Percentiles rank a stretch among this genome's conserved stretches.
These are phyloP conservation scores for Gastrophysa polygoni DNA, from an alignment of 2,888 invertebrate species.

Conservation along the genomic window DNA sequence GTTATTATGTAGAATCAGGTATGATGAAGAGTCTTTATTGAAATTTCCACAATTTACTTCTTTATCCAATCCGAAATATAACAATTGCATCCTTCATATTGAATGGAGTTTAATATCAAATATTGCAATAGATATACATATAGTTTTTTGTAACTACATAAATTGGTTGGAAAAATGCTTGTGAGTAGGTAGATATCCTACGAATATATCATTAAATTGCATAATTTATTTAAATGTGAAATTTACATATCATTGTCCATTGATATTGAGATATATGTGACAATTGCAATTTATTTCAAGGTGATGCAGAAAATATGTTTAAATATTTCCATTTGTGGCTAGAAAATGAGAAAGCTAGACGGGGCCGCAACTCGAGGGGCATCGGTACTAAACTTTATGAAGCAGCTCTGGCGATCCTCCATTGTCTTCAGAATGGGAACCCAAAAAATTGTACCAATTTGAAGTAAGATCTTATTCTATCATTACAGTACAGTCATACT, in stretches of 20 bases:
- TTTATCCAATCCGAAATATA: too few species aligned
- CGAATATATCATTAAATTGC: too few species aligned
- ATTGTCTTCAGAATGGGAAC: conserved; percentile 46
- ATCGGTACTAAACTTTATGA: conserved; percentile 50
- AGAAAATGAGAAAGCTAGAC: conserved; percentile 47
- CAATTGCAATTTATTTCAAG: conserved; percentile 31
- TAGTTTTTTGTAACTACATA: too few species aligned
- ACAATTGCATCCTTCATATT: too few species aligned
- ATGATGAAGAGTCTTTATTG: conserved; percentile 19
- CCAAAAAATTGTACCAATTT: conserved; percentile 48
- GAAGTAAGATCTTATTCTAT: conserved; percentile 48
- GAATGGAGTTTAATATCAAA: too few species aligned
- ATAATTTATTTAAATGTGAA: too few species aligned
- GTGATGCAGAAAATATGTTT: conserved; percentile 49
- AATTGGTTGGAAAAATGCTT: too few species aligned
- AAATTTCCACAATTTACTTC: not conserved
- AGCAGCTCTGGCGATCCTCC: conserved; percentile 48
- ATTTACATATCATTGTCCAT: too few species aligned
- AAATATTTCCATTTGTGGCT: conserved; percentile 51
- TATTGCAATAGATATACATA: too few species aligned
- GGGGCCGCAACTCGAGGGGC: conserved; percentile 46
- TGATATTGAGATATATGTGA: too few species aligned
- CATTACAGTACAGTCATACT: too few species aligned
- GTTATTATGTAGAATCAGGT: conserved; percentile 62
- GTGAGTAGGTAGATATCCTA: too few species aligned